These are phyloP conservation scores for Stichodactyla helianthus DNA, from an alignment of 64 coral and sea anemone genomes.

Conservation along the genomic window DNA sequence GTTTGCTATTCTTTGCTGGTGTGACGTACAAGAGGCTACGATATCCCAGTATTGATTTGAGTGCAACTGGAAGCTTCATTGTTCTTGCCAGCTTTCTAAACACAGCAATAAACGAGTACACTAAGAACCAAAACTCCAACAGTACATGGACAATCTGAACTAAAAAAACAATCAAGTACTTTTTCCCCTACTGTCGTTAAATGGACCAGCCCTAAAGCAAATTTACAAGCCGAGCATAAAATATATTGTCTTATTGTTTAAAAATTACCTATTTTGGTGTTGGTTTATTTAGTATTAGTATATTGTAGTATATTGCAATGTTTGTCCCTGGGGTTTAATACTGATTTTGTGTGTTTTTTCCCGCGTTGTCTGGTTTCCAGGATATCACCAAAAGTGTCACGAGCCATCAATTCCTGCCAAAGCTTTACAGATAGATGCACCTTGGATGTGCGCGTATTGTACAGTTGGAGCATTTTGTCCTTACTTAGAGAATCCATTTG, in stretches of 20 bases:
- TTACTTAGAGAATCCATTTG: slow-evolving; percentile 61
- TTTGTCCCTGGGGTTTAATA: not conserved
- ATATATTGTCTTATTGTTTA: not conserved
- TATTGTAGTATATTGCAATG: not conserved
- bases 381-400: slow-evolving; percentile 64
- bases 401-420: slow-evolving; percentile 46
- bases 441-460: slow-evolving; percentile 71
- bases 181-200: not conserved
- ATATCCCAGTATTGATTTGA: not conserved
- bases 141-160: not conserved
- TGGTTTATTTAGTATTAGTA: not conserved
- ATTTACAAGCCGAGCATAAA: not conserved
- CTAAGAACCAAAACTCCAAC: not conserved
- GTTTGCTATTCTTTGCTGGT: not conserved
- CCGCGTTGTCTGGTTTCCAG: slow-evolving; percentile 23
- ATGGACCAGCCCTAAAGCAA: not conserved
- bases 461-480: slow-evolving; percentile 66
- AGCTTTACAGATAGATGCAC: slow-evolving; percentile 51
- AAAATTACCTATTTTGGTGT: not conserved
- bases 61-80: not conserved
- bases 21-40: not conserved
- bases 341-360: slow-evolving; percentile 1
- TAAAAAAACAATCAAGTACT: not conserved
- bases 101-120: not conserved
- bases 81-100: slow-evolving; percentile 3